Percentiles rank a stretch among this genome's conserved stretches.
phyloP scores from a whole-genome alignment of 2,888 invertebrate species.

The Lathronympha strigana region DNA sequence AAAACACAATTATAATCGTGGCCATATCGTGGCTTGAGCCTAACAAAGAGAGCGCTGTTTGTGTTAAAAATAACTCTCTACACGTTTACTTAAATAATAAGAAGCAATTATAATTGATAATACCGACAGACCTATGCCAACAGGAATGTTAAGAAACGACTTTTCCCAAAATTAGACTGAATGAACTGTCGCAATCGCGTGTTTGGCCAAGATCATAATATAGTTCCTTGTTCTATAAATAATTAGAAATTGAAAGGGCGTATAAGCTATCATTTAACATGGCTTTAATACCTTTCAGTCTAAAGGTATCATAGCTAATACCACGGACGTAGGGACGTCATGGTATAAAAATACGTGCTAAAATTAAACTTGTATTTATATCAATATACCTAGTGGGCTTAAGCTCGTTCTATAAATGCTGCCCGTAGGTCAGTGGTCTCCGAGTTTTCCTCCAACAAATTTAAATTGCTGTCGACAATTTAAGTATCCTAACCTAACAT shows the following conservation, averaged over 20 bases:
- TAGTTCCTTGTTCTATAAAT: slow-evolving; percentile 14
- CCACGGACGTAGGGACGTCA: too few species aligned
- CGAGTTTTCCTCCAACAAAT: background rate
- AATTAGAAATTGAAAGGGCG: background rate
- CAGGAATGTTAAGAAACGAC: background rate
- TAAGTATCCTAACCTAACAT: too few species aligned
- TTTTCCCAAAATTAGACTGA: background rate
- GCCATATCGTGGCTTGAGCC: too few species aligned
- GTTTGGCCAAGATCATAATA: slow-evolving; percentile 4
- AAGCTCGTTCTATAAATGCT: slow-evolving; percentile 17
- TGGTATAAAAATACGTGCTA: slow-evolving; percentile 18
- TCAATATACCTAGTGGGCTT: background rate
- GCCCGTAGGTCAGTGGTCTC: slow-evolving; percentile 18
- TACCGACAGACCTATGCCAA: background rate
- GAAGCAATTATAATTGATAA: background rate
- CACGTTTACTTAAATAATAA: background rate
- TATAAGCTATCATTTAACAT: too few species aligned
- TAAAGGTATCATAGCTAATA: too few species aligned
- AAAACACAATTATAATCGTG: too few species aligned
- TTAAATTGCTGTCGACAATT: background rate
- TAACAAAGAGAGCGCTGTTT: background rate
- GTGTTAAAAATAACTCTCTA: background rate
- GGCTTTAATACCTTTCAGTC: too few species aligned
- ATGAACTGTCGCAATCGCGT: slow-evolving; percentile 2
- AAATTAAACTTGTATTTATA: slow-evolving; percentile 19